phyloP scores from a whole-genome alignment of 2,113 vertebrate species.

The Neolamprologus devosi region DNA sequence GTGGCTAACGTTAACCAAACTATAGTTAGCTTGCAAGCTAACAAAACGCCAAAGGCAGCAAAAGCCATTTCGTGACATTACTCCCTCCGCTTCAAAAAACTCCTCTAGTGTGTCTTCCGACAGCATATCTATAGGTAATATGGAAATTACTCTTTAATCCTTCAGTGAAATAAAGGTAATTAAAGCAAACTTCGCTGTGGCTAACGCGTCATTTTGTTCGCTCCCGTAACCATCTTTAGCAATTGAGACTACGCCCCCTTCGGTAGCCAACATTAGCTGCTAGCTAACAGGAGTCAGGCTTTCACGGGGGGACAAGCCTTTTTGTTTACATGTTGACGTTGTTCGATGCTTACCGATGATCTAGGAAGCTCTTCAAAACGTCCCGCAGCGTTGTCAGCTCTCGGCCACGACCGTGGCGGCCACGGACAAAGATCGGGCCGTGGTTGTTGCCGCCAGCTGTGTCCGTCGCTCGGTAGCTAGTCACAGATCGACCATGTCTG shows the following conservation, averaged over 20 bases:
- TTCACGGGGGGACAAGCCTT: neutral
- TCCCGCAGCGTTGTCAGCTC: constrained; percentile 21
- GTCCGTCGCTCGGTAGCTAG: constrained; percentile 29
- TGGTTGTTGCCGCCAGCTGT: constrained; percentile 34
- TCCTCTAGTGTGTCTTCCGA: neutral
- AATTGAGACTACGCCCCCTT: constrained; percentile 67
- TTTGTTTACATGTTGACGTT: constrained; percentile 49
- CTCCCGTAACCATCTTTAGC: constrained; percentile 24
- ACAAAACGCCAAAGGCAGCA: neutral
- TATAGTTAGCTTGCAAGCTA: constrained; percentile 41
- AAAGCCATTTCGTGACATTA: neutral
- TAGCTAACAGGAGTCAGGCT: constrained; percentile 14
- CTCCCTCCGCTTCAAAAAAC: neutral
- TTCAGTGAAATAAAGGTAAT: neutral
- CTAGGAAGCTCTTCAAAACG: constrained; percentile 20
- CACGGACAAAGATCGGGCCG: constrained; percentile 33
- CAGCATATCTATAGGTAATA: neutral
- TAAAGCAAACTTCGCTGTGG: neutral
- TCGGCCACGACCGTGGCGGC: constrained; percentile 39
- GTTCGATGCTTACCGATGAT: constrained; percentile 36
- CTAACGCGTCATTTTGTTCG: constrained; percentile 30
- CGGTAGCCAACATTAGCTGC: constrained; percentile 37
- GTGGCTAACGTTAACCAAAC: neutral
- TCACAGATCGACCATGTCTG: constrained; percentile 48
- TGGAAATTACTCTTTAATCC: rapidly evolving